Conservation (phyloP, 2,888 invertebrate species). For the Drosophila fulvimacula region DNA sequence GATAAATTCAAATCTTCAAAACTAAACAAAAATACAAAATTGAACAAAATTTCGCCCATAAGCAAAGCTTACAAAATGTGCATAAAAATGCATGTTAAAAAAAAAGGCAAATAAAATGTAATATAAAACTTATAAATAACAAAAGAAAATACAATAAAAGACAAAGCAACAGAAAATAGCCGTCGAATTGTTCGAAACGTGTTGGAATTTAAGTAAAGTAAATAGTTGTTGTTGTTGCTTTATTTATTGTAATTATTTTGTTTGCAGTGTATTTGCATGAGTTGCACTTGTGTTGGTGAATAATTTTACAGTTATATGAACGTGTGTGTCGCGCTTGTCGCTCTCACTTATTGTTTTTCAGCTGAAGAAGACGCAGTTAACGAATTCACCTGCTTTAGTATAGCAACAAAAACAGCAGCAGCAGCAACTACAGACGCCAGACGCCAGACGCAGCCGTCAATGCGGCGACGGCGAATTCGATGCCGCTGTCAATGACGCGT, state of each 20-base stretch:
- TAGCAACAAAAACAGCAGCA: constrained; percentile 22
- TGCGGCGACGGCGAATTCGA: constrained; percentile 35
- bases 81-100: constrained; percentile 47
- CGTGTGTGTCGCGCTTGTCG: constrained; percentile 50
- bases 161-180: constrained; percentile 35
- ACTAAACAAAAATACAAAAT: neutral
- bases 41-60: constrained; percentile 28
- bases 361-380: constrained; percentile 50
- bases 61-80: constrained; percentile 46
- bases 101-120: constrained; percentile 32
- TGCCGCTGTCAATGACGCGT: constrained; percentile 68
- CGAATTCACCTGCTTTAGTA: constrained; percentile 48
- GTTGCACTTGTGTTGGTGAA: constrained; percentile 64
- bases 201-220: constrained; percentile 69
- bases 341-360: constrained; percentile 59
- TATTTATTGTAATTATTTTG: constrained; percentile 34
- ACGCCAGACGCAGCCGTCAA: constrained; percentile 18
- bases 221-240: constrained; percentile 22
- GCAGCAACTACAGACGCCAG: constrained; percentile 7
- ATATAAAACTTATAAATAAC: constrained; percentile 33
- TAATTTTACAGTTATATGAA: constrained; percentile 67
- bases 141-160: constrained; percentile 33
- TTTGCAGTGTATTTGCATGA: constrained; percentile 73
- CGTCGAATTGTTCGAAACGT: constrained; percentile 64
- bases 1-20: constrained; percentile 2